phyloP scores from a whole-genome alignment of 2,113 vertebrate species.

The Carassius gibelio region DNA sequence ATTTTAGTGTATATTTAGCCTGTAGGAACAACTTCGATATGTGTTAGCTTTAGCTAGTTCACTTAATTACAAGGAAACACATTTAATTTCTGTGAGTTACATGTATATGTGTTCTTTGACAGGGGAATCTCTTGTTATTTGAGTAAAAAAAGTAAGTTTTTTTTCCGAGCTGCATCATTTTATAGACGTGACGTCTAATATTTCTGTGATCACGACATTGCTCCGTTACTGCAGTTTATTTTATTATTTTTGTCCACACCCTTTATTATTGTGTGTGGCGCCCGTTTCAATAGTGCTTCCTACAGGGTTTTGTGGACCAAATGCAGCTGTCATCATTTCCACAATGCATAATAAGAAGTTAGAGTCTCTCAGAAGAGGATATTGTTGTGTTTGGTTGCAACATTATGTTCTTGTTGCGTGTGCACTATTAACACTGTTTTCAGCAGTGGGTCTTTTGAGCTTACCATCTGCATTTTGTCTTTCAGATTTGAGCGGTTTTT shows the following conservation, averaged over 20 bases:
- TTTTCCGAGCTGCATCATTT: neutral
- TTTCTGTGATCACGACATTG: constrained; percentile 2
- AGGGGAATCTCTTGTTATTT: neutral
- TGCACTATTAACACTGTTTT: neutral
- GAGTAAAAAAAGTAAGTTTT: neutral
- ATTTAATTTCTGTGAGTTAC: neutral
- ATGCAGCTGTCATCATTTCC: neutral
- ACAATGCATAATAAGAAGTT: neutral
- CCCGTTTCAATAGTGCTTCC: too few relatives aligned
- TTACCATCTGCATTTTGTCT: neutral
- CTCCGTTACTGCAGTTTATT: neutral
- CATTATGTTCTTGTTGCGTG: neutral
- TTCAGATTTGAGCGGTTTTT: neutral
- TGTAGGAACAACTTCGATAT: constrained; percentile 19
- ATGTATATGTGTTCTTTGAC: neutral
- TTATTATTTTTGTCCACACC: constrained; percentile 11
- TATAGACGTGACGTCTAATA: neutral
- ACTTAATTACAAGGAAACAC: constrained; percentile 16
- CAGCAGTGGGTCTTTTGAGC: constrained; percentile 24
- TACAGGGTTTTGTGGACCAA: neutral
- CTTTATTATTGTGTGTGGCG: neutral
- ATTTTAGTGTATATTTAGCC: neutral
- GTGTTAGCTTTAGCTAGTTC: constrained; percentile 19
- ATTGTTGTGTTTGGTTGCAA: constrained; percentile 2
- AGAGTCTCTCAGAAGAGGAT: neutral